phyloP scores from a whole-genome alignment of 2,113 vertebrate species.

The Myiozetetes cayanensis region DNA sequence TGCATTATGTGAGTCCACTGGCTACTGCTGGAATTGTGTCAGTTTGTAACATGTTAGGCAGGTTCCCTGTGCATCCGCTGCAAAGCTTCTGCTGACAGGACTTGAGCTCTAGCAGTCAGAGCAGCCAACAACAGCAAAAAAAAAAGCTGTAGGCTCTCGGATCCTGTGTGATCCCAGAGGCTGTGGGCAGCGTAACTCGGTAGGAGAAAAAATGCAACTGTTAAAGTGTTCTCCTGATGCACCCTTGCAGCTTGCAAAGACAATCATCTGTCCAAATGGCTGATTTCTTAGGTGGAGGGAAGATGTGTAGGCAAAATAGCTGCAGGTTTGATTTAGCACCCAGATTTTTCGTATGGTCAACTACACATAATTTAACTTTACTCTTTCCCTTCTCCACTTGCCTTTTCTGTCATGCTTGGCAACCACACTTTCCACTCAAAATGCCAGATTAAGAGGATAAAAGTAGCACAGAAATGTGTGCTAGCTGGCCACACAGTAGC shows the following conservation, averaged over 20 bases:
- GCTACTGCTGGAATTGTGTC: constrained; percentile 30
- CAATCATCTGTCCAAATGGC: background rate
- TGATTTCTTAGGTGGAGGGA: background rate
- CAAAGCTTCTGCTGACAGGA: constrained; percentile 37
- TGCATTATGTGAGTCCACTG: constrained; percentile 34
- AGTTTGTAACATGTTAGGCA: constrained; percentile 12
- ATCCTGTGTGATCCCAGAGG: background rate
- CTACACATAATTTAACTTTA: background rate
- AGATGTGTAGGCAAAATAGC: background rate
- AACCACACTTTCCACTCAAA: background rate
- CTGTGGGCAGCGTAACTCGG: background rate
- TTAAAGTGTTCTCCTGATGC: background rate
- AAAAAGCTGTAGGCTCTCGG: background rate
- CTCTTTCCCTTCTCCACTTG: background rate
- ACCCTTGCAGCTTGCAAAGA: background rate
- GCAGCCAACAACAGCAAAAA: background rate
- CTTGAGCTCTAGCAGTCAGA: background rate
- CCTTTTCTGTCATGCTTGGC: background rate
- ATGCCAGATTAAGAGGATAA: background rate
- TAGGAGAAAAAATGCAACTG: background rate
- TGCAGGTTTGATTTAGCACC: background rate
- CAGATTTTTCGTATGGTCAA: background rate
- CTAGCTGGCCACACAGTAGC: background rate
- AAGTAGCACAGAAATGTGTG: background rate
- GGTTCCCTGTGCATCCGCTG: constrained; percentile 6